Evolutionary conservation across 2,888 invertebrate species (phyloP).

Genomic region (Achlya flavicornis): DNA sequence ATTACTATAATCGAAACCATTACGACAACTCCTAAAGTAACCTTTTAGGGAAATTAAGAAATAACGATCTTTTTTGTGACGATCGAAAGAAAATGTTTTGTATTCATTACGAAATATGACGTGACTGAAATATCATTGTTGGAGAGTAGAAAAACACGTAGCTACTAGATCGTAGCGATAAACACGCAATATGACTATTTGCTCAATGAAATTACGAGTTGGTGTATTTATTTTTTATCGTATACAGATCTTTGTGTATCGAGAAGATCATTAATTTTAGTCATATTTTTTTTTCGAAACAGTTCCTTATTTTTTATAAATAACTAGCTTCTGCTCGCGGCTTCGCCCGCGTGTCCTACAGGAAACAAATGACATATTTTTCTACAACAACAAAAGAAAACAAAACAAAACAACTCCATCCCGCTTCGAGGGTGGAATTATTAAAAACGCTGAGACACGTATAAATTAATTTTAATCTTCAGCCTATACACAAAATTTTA

Average conservation of each 20-base stretch:
- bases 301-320: too few relatives aligned
- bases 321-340: too few relatives aligned
- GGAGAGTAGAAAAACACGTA: conserved; percentile 44
- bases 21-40: conserved; percentile 29
- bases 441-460: too few relatives aligned
- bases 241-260: conserved; percentile 26
- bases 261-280: conserved; percentile 15
- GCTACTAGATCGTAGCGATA: conserved; percentile 50
- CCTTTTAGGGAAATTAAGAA: conserved; percentile 45
- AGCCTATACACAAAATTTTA: too few relatives aligned
- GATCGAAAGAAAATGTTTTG: conserved; percentile 39
- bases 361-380: too few relatives aligned
- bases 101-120: conserved; percentile 54
- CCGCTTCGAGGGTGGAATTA: too few relatives aligned
- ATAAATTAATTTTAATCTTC: too few relatives aligned
- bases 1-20: conserved; percentile 34
- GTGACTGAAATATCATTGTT: conserved; percentile 54
- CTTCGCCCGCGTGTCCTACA: too few relatives aligned
- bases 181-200: conserved; percentile 66
- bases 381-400: too few relatives aligned
- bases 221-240: conserved; percentile 28
- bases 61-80: conserved; percentile 19
- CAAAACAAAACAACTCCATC: too few relatives aligned
- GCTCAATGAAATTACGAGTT: conserved; percentile 56
- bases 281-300: not conserved